Evolutionary conservation across 2,888 invertebrate species (phyloP), one percentile per base, ranked within the genome.

Genomic region (Gibbula magus): DNA sequence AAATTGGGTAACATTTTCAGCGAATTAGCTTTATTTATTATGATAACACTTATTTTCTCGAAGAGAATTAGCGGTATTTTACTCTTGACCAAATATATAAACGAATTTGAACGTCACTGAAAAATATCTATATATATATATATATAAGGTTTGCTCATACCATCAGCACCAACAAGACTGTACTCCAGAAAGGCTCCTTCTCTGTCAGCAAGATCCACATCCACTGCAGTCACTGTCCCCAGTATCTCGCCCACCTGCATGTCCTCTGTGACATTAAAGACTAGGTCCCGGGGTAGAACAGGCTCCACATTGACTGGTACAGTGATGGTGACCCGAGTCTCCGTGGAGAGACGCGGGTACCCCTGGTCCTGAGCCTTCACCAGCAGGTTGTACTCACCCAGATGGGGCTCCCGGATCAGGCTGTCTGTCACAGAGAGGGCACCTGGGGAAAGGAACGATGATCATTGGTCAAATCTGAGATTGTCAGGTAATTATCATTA

Each of bases 291-390:
- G 35, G 70, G 32, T 10, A 73, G 20, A 18, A 73, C 70, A 18
- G 77, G 77, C 18, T 25, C 53, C 7, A 61, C 25, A 25, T 77
- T 77, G 2, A 77, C 25, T 8, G 77, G 66, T 20, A 77, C 77
- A 13, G 13, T 56, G 16, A 82, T 66, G 13, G 51, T 54, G 22
- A 82, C 75, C n/a, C 39, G 70, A 1, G 79, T 79, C 25, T 76
- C 56, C 25, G 75, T 29, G 10, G 79, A 45, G 20, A 79, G 51
- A 16, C 61, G 75, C 13, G 79, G 80, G 29, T 81, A 53, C 3
- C 82, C 82, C 4, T 77, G 80, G 56, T 82, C 82, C n/a, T 74
- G 52, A 18, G 80, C 82, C 53, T 76, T 35, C 16, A 82, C 45
- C 20, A 20, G 25, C 20, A 77, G 45, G 39, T 18, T 16, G 16